Evolutionary conservation across 2,113 vertebrate species (phyloP), one percentile per base, ranked within the genome.

Genomic region (Struthidea cinerea): DNA sequence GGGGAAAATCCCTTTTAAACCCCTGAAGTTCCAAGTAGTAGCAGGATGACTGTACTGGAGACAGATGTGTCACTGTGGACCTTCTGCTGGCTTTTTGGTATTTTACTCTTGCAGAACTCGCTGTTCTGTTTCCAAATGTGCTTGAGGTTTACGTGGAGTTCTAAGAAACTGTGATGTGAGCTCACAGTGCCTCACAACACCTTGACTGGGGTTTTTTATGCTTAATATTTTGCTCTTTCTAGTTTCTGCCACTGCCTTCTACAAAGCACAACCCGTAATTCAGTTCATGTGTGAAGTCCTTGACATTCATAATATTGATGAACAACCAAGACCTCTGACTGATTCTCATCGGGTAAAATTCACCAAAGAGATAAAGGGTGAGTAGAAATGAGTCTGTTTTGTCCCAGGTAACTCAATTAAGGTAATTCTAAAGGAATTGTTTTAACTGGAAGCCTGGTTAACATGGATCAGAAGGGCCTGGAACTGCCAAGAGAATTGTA

Each of bases 311-410:
- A 99, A 99, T 98, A 99, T 99, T 63, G 99, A 99, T 90, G 99
- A 99, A 97, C 99, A 99, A 96, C 99, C 99, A 39, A 99, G 99
- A 87, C 99, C 99, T 90, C 98, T 99, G 97, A 99, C 99, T 87
- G 99, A 99, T 98, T 99, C 99, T 84, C 99, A 99, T 97, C 97
- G 99, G 96, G 99, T 99, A 98, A 99, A 99, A 98, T 99, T 99
- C 98, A 99, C 99, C 99, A 99, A 99, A 99, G 99, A 99, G 99
- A 99, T 99, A 98, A 99, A 99, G 99, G 99, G 99, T 99, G 89
- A 98, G 96, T 97, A 94, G 61, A 67, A 92, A 68, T 10, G 7
- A 23, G 3, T 42, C 16, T 27, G 12, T 79, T 47, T 69, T 28
- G 44, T 49, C 82, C 78, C 71, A 61, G 27, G n/a, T 46, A 65